These are phyloP conservation scores for Anoncus sp. DNA, from an alignment of 2,888 invertebrate species.

Conservation along the genomic window DNA sequence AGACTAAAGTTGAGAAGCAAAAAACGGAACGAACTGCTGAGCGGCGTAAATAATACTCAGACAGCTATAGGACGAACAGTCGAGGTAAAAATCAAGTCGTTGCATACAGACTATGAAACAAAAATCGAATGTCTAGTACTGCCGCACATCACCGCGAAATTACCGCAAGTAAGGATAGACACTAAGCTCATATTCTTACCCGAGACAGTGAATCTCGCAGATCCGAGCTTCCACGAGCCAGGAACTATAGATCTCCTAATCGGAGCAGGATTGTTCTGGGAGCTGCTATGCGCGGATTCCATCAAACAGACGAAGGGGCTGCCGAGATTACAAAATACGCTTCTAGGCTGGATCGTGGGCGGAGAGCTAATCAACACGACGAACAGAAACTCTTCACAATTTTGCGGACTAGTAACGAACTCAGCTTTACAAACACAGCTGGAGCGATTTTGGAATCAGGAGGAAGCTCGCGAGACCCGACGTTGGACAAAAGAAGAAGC, in stretches of 20 bases:
- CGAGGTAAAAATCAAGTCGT: constrained; percentile 35
- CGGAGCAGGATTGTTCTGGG: constrained; percentile 46
- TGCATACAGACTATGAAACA: constrained; percentile 40
- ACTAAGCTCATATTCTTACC: constrained; percentile 39
- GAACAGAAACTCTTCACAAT: not conserved
- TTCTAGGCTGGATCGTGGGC: constrained; percentile 47
- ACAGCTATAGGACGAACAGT: constrained; percentile 30
- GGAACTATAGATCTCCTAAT: constrained; percentile 43
- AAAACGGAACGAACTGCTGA: constrained; percentile 40
- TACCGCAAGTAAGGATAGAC: constrained; percentile 52
- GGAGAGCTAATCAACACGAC: constrained; percentile 26
- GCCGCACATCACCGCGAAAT: constrained; percentile 52
- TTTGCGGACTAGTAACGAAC: constrained; percentile 33
- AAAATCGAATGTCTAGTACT: constrained; percentile 56
- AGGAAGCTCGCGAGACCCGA: constrained; percentile 51
- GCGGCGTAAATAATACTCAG: constrained; percentile 42
- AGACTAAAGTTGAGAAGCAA: constrained; percentile 46
- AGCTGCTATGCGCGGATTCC: not conserved
- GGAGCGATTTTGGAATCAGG: constrained; percentile 68
- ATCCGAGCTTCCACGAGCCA: constrained; percentile 44
- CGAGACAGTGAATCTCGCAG: constrained; percentile 29
- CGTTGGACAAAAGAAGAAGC: constrained; percentile 58
- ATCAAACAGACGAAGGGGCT: constrained; percentile 6
- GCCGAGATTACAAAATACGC: constrained; percentile 44
- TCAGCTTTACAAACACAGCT: constrained; percentile 48